Conservation (phyloP, 2,888 invertebrate genomes). For the Andrena fulva region DNA sequence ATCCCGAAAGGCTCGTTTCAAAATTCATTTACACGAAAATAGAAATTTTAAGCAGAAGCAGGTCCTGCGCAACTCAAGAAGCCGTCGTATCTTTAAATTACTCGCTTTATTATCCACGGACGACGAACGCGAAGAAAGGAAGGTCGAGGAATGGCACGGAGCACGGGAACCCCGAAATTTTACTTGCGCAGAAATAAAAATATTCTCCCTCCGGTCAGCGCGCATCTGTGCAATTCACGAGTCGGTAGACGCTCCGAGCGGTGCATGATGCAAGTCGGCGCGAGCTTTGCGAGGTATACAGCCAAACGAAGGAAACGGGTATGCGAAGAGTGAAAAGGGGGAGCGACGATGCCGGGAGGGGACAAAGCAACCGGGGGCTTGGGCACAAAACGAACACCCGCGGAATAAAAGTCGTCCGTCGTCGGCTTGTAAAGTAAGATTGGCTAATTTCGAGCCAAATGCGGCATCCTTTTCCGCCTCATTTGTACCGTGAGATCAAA, state of each 20-base stretch:
- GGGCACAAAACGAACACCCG: slow-evolving; percentile 23
- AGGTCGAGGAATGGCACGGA: neutral
- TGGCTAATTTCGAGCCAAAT: slow-evolving; percentile 49
- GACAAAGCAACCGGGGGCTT: neutral
- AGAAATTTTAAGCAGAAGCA: neutral
- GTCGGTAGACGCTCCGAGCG: neutral
- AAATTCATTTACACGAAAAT: neutral
- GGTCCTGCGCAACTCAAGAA: no score
- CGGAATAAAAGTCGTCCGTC: slow-evolving; percentile 13
- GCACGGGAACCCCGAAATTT: neutral
- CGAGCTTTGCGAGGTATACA: slow-evolving; percentile 14
- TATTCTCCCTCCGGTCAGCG: neutral
- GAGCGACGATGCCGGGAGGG: neutral
- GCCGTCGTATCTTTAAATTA: no score
- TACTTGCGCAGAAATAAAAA: neutral
- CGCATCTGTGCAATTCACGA: neutral
- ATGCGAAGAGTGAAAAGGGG: neutral
- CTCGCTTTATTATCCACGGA: neutral
- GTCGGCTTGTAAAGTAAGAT: slow-evolving; percentile 35
- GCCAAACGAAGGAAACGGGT: slow-evolving; percentile 7
- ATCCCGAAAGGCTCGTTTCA: neutral
- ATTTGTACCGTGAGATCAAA: slow-evolving; percentile 36
- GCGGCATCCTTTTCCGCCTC: slow-evolving; percentile 15
- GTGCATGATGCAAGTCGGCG: slow-evolving; percentile 21
- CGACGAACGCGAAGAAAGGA: neutral